Evolutionary conservation across 2,888 invertebrate species (phyloP).

Genomic region (Macaria liturata): DNA sequence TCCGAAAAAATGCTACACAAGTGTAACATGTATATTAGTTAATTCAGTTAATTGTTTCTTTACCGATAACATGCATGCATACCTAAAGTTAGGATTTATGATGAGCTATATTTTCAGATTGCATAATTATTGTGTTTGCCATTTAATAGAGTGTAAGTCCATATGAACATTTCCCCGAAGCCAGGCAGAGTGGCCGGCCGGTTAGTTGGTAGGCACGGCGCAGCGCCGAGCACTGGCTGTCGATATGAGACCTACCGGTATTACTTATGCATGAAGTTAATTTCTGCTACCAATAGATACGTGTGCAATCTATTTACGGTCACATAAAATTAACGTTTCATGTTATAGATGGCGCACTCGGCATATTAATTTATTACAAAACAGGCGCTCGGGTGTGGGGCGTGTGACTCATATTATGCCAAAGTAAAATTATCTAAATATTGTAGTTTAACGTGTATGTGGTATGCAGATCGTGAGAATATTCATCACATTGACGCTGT

Average conservation of each 20-base stretch:
- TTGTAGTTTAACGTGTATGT: slow-evolving; percentile 43
- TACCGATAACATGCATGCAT: no score
- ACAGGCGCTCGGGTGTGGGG: slow-evolving; percentile 30
- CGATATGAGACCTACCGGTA: slow-evolving; percentile 16
- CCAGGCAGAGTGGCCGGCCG: neutral
- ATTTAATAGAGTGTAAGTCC: neutral
- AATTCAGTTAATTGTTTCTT: no score
- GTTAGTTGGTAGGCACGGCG: slow-evolving; percentile 7
- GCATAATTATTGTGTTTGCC: neutral
- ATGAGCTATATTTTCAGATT: neutral
- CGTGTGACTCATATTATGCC: slow-evolving; percentile 43
- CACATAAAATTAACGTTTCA: slow-evolving; percentile 26
- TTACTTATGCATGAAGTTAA: slow-evolving; percentile 22
- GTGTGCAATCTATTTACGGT: slow-evolving; percentile 26
- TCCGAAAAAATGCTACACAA: neutral
- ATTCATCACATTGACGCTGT: slow-evolving; percentile 39
- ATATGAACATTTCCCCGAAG: neutral
- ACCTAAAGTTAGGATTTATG: no score
- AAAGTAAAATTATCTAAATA: slow-evolving; percentile 27
- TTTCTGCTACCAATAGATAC: slow-evolving; percentile 24
- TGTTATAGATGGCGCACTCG: slow-evolving; percentile 21
- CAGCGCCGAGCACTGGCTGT: slow-evolving; percentile 4
- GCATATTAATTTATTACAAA: slow-evolving; percentile 33
- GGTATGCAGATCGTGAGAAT: slow-evolving; percentile 51
- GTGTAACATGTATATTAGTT: neutral